phyloP scores from a whole-genome alignment of 2,113 vertebrate genomes.

The Larimichthys polyactis region DNA sequence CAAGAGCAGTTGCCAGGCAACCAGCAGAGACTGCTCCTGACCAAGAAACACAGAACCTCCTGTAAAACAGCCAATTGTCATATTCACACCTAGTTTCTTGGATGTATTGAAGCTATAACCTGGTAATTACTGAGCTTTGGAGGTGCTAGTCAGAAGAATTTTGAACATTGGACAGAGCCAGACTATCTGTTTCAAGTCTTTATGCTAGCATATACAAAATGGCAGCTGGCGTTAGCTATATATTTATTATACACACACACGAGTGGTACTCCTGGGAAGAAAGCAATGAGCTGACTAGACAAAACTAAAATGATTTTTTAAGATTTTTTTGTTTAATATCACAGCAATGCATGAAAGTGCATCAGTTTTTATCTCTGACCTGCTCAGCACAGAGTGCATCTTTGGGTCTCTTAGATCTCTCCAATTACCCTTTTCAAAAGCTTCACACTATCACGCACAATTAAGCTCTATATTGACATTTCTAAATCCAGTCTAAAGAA shows the following conservation, averaged over 20 bases:
- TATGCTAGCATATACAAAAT: background rate
- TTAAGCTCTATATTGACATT: conserved; percentile 20
- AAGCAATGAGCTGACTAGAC: background rate
- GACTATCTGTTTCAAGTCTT: background rate
- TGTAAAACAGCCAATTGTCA: background rate
- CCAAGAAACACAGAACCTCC: background rate
- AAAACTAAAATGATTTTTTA: background rate
- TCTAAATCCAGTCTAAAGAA: conserved; percentile 1
- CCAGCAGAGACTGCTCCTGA: background rate
- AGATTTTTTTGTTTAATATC: conserved; percentile 10
- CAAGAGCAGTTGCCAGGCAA: too few species aligned
- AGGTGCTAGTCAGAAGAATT: background rate
- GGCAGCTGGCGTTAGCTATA: background rate
- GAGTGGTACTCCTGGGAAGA: background rate
- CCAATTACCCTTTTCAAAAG: conserved; percentile 41
- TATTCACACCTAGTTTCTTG: too few species aligned
- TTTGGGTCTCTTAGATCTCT: conserved; percentile 1
- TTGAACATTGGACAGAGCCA: background rate
- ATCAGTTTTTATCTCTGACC: background rate
- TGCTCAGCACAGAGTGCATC: background rate
- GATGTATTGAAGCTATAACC: background rate
- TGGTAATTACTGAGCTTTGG: background rate
- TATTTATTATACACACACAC: too few species aligned
- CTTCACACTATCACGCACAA: conserved; percentile 31
- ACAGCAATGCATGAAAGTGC: background rate